These are phyloP conservation scores for Brachypteracias leptosomus DNA, from an alignment of 2,113 vertebrate genomes.

Conservation along the genomic window DNA sequence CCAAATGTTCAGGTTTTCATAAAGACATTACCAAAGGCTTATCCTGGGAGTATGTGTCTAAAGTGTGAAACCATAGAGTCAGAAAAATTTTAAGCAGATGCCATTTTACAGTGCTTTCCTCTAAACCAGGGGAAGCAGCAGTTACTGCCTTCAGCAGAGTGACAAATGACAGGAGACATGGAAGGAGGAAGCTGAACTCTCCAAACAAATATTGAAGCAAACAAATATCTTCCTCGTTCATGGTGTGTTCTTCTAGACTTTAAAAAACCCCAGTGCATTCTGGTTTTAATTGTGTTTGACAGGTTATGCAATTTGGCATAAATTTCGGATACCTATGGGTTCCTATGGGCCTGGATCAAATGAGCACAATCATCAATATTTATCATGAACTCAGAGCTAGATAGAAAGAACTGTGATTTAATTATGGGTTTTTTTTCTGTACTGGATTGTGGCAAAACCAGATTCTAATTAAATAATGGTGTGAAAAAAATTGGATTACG, in stretches of 20 bases:
- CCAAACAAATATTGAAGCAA: neutral
- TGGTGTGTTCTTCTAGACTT: neutral
- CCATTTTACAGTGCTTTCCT: neutral
- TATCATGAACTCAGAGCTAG: neutral
- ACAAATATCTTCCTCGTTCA: neutral
- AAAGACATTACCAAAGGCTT: conserved; percentile 9
- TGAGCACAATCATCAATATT: neutral
- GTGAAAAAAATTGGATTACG: neutral
- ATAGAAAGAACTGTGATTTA: neutral
- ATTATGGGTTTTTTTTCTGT: neutral
- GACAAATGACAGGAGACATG: neutral
- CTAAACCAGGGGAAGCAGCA: neutral
- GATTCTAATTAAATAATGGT: neutral
- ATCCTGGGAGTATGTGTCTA: neutral
- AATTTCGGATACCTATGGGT: neutral
- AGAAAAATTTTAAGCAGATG: neutral
- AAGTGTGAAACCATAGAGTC: conserved; percentile 21
- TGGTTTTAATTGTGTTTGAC: neutral
- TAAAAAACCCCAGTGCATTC: neutral
- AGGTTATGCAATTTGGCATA: neutral
- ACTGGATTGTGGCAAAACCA: neutral
- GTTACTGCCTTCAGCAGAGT: neutral
- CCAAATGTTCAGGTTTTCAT: conserved; percentile 52
- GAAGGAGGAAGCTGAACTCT: neutral
- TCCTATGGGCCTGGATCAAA: neutral